Evolutionary conservation across 2,888 invertebrate species (phyloP).

Genomic region (Lottia gigantea): DNA sequence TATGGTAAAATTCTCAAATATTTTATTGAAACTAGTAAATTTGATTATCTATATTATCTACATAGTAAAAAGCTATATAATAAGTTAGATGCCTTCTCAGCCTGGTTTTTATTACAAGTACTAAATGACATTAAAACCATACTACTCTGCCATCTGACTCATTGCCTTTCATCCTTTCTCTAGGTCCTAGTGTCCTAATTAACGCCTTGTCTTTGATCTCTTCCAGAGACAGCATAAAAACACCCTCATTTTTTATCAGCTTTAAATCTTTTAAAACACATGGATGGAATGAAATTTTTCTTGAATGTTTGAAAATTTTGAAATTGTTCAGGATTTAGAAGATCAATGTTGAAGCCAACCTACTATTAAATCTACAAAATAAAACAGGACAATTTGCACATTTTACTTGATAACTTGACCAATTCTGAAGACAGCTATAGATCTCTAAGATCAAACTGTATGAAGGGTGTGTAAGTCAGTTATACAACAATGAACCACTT

Average conservation of each 20-base stretch:
- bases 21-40: conserved; percentile 1
- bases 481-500: too few species aligned
- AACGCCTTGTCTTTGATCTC: conserved; percentile 1
- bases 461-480: too few species aligned
- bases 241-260: not conserved
- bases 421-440: too few species aligned
- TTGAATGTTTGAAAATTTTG: too few species aligned
- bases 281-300: not conserved
- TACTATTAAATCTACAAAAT: too few species aligned
- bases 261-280: not conserved
- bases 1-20: too few species aligned
- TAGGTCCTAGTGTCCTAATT: conserved; percentile 7
- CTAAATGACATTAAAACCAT: conserved; percentile 11
- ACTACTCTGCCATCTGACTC: conserved; percentile 11
- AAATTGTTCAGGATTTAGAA: too few species aligned
- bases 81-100: conserved; percentile 6
- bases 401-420: too few species aligned
- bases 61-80: not conserved
- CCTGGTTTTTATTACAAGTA: conserved; percentile 8
- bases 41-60: conserved; percentile 10
- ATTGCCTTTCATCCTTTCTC: conserved; percentile 9
- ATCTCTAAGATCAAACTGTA: too few species aligned
- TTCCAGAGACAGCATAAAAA: conserved; percentile 4
- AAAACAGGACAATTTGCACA: too few species aligned
- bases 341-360: too few species aligned